These are phyloP conservation scores for Adelges cooleyi DNA, from an alignment of 1,140 invertebrate species.

Conservation along the genomic window DNA sequence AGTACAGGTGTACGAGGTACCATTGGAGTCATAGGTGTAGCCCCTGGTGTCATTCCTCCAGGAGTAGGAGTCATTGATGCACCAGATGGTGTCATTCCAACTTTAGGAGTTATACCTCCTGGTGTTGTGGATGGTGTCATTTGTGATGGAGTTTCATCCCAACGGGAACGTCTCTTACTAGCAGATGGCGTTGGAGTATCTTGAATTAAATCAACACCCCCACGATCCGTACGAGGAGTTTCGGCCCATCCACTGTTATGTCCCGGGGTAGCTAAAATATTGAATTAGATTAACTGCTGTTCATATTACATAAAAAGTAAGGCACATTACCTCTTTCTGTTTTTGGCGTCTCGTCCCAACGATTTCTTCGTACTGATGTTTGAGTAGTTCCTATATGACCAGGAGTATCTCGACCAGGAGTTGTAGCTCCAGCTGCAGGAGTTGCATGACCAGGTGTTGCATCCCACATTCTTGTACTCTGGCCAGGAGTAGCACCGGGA, in stretches of 20 bases:
- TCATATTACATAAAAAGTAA: background rate
- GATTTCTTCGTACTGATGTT: constrained; percentile 69
- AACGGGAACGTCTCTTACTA: constrained; percentile 82
- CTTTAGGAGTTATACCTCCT: constrained; percentile 53
- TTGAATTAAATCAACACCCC: constrained; percentile 68
- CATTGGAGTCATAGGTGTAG: constrained; percentile 93
- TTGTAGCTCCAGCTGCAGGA: constrained; percentile 58
- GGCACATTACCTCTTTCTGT: constrained; percentile 64
- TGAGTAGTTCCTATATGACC: constrained; percentile 58
- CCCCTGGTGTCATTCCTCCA: constrained; percentile 72
- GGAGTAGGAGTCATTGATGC: constrained; percentile 50
- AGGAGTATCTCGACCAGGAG: constrained; percentile 79
- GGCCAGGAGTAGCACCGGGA: constrained; percentile 71
- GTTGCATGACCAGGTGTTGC: constrained; percentile 83
- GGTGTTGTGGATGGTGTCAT: constrained; percentile 43
- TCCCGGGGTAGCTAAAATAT: constrained; percentile 70
- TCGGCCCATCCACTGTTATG: constrained; percentile 90
- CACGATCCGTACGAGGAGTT: constrained; percentile 86
- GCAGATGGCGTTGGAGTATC: constrained; percentile 69
- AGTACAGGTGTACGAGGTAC: constrained; percentile 85
- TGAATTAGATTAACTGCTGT: background rate
- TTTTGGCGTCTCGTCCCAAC: constrained; percentile 99
- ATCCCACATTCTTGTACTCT: constrained; percentile 82
- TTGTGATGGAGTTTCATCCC: constrained; percentile 92
- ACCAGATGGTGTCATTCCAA: constrained; percentile 50